Evolutionary conservation across 2,113 vertebrate genomes (phyloP), one percentile per base, ranked within the genome.

Genomic region (Malurus alboscapulatus): DNA sequence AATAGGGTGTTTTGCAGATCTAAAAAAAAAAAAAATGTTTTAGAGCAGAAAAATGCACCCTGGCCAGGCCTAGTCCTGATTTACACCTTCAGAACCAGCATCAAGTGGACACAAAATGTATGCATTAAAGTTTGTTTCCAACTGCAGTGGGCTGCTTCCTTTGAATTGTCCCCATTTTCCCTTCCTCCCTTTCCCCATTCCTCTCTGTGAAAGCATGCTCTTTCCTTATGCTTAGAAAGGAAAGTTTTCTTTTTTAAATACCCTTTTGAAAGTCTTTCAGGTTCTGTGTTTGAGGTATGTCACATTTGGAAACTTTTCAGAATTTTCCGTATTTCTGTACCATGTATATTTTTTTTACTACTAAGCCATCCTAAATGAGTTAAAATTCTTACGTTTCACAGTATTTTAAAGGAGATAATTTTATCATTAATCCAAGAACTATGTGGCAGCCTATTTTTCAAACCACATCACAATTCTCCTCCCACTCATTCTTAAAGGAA

Each of bases 381-480:
- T 83, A 42, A 92, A 96, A 76, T 76, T 80, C 68, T 81, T 93
- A 80, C 4, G 67, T 84, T 90, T 93, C 86, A 44, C 61, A 84
- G 40, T 58, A 76, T 82, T 91, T 90, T 95, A 95, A 94, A 87
- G 81, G 59, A 92, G 84, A 58, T 76, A 86, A 95, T 92, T 90
- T 93, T 96, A 88, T 95, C 94, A 58, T 96, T 95, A 96, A 42
- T 63, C 48, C 75, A 87, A 94, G 88, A 62, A 87, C 11, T 94
- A 73, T 96, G 96, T 36, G 89, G 88, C 90, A 78, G 63, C 45
- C 82, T 84, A 45, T 91, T 96, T 96, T 97, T 95, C 88, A 83
- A 85, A 93, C 94, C 94, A 95, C 93, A 95, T 96, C 77, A 92
- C 80, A 95, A 93, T 95, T 95, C 94, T 95, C 85, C 95, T 94